These are phyloP conservation scores for Formicarius rufipectus DNA, from an alignment of 2,113 vertebrate genomes.

Conservation along the genomic window DNA sequence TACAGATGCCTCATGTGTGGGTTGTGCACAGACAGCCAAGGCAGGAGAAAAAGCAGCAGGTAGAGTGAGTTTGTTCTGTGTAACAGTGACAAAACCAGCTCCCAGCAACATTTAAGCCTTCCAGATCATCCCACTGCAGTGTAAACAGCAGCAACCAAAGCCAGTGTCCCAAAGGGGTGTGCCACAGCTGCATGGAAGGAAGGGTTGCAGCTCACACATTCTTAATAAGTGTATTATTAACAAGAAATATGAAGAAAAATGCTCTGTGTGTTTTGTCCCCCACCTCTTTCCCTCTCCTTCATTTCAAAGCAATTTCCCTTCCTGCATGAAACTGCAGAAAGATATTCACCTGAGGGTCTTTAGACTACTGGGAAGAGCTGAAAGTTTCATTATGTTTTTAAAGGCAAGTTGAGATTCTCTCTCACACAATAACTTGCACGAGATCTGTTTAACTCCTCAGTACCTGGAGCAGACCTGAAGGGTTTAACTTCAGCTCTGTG, in stretches of 20 bases:
- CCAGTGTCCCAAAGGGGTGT: neutral
- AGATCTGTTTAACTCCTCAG: neutral
- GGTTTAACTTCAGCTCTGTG: neutral
- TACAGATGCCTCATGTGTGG: neutral
- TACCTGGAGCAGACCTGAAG: neutral
- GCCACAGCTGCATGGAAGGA: neutral
- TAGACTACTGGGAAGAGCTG: neutral
- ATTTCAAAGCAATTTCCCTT: neutral
- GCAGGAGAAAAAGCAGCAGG: neutral
- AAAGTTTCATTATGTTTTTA: neutral
- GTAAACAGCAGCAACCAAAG: neutral
- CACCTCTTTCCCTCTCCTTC: neutral
- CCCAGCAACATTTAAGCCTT: neutral
- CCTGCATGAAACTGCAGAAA: neutral
- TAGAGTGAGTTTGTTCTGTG: neutral
- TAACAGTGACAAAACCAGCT: neutral
- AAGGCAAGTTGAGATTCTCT: neutral
- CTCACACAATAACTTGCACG: neutral
- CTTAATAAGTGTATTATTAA: neutral
- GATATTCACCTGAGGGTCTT: neutral
- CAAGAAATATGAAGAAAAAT: neutral
- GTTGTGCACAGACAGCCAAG: neutral
- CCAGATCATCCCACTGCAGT: neutral
- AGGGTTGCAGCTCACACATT: neutral
- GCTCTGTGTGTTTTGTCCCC: neutral